These are phyloP conservation scores for Chironomus riparius DNA, from an alignment of 2,888 invertebrate species.

Conservation along the genomic window DNA sequence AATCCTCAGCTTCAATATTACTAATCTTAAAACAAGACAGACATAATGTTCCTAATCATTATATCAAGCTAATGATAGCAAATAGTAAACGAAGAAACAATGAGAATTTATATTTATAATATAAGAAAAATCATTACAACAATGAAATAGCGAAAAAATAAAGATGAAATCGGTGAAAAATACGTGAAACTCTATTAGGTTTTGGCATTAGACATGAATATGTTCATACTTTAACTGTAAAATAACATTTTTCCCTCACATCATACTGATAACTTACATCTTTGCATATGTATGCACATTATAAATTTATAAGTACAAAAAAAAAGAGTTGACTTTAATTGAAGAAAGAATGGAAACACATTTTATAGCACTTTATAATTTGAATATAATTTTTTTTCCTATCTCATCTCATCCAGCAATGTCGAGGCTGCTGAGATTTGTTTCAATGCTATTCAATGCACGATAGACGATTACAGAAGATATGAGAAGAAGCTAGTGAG, in stretches of 20 bases:
- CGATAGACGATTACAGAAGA: too few species aligned
- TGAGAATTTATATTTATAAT: not conserved
- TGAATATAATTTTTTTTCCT: not conserved
- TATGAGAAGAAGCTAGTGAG: not conserved
- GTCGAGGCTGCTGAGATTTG: not conserved
- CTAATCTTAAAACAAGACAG: too few species aligned
- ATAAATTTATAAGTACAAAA: too few species aligned
- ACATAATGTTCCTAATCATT: too few species aligned
- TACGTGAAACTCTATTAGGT: not conserved
- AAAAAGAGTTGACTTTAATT: not conserved
- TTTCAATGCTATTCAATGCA: not conserved
- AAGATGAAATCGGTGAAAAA: not conserved
- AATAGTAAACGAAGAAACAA: not conserved
- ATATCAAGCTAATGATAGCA: too few species aligned
- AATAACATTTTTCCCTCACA: not conserved
- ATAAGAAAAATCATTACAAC: not conserved
- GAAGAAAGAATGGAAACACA: not conserved
- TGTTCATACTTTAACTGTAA: not conserved
- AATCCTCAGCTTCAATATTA: too few species aligned
- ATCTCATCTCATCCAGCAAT: not conserved
- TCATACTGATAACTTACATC: too few species aligned
- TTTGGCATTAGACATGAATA: not conserved
- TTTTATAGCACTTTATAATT: slow-evolving; percentile 1
- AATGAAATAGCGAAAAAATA: not conserved
- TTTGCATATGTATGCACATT: too few species aligned